Evolutionary conservation across 2,113 vertebrate species (phyloP), one percentile per base, ranked within the genome.

Genomic region (Malurus alboscapulatus): DNA sequence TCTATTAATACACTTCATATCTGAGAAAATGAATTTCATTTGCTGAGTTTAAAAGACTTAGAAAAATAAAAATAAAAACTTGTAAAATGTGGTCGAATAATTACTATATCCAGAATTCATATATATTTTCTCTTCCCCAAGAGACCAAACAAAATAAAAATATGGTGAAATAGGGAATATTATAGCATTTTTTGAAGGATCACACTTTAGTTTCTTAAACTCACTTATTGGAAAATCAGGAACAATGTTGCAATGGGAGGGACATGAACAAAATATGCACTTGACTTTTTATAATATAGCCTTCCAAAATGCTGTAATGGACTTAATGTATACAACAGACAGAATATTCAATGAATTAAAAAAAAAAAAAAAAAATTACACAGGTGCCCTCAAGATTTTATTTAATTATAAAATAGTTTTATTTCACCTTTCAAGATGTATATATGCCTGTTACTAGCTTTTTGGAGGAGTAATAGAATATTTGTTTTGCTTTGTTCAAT

Each of bases 161-260:
- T 34, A 59, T n/a, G 50, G 36, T 91, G 71, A 93, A 84, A 95
- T 45, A 79, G 17, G 90, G 36, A 55, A 6, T 73, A 90, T 88
- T 88, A 73, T 4, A 53, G 4, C 30, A 71, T 87, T 91, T 89
- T 75, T 90, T 87, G n/a, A 85, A 93, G 95, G 72, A 93, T 48
- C 67, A 82, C 7, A 73, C n/a, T 94, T 88, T 19, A 71, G n/a
- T 50, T 87, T 32, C 10, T 86, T 76, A 53, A 87, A 62, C 2
- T 27, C 20, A 11, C 27, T 18, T 54, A 19, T n/a, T 30, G 55
- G 42, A 62, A 77, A 89, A 57, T 2, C 6, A 62, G n/a, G 71
- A 81, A 10, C 8, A 66, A 14, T 42, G 3, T 29, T 67, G 6
- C 15, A 66, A 57, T 20, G 7, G 7, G 17, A 89, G 16, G 3